Conservation (phyloP, 2,113 vertebrate species). For the Mesitornis unicolor region DNA sequence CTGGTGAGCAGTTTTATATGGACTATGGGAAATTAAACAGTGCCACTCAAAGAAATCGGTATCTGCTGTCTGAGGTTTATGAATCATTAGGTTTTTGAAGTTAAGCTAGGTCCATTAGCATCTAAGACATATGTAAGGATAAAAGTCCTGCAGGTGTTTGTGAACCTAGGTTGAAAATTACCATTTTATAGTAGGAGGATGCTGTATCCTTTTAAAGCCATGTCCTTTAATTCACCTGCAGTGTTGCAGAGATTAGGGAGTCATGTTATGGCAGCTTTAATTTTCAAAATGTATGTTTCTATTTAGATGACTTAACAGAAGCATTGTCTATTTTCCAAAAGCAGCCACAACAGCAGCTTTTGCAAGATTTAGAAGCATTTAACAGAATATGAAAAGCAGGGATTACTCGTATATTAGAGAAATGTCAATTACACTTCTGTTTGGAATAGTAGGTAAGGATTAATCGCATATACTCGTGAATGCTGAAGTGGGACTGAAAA, state of each 20-base stretch:
- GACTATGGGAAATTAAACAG: neutral
- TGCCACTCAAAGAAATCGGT: neutral
- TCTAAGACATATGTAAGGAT: neutral
- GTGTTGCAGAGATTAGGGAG: conserved; percentile 21
- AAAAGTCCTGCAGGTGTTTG: neutral
- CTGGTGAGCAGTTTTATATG: neutral
- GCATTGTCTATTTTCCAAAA: neutral
- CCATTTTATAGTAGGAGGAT: neutral
- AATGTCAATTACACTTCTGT: conserved; percentile 25
- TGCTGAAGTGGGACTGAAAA: neutral
- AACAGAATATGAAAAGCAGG: conserved; percentile 29
- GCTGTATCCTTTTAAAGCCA: neutral
- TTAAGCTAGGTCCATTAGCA: neutral
- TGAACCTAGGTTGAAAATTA: neutral
- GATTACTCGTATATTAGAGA: conserved; percentile 9
- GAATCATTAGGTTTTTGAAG: neutral
- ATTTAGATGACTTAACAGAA: neutral
- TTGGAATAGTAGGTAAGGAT: conserved; percentile 29
- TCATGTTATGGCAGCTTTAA: conserved; percentile 22
- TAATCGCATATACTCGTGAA: conserved; percentile 25
- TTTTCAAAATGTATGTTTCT: conserved; percentile 26
- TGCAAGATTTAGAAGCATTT: conserved; percentile 24
- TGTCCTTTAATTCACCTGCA: conserved; percentile 24
- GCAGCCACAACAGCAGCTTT: conserved; percentile 7
- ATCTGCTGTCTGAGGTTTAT: neutral